Percentiles rank a stretch among this genome's conserved stretches.
These are phyloP conservation scores for Cephalotes varians DNA, from an alignment of 2,888 invertebrate genomes.

Conservation along the genomic window DNA sequence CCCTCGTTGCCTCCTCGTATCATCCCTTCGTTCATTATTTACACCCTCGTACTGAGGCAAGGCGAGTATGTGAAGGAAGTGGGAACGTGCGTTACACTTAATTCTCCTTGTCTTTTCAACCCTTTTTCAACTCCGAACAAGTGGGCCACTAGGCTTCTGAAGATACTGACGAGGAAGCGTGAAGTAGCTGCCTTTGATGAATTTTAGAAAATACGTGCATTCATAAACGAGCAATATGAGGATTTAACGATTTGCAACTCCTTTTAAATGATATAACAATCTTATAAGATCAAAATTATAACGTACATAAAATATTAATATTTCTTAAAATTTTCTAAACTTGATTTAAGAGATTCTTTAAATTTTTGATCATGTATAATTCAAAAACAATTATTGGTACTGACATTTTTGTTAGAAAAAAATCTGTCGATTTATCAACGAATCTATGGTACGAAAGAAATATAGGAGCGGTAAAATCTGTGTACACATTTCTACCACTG, in stretches of 20 bases:
- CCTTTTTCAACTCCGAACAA: conserved; percentile 74
- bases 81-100: conserved; percentile 69
- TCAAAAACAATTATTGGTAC: not conserved
- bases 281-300: not conserved
- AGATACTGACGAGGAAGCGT: conserved; percentile 55
- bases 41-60: conserved; percentile 76
- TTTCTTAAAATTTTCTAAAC: not conserved
- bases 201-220: conserved; percentile 63
- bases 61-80: conserved; percentile 70
- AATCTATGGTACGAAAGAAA: conserved; percentile 3
- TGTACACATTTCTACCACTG: not conserved
- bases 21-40: conserved; percentile 83
- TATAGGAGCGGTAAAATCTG: conserved; percentile 14
- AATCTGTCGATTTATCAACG: not conserved
- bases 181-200: conserved; percentile 59
- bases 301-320: not conserved
- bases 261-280: not conserved
- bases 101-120: conserved; percentile 77
- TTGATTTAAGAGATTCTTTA: not conserved
- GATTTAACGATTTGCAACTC: conserved; percentile 36
- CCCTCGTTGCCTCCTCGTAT: conserved; percentile 67
- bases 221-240: conserved; percentile 25
- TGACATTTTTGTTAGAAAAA: not conserved
- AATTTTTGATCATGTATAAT: not conserved
- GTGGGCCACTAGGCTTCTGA: conserved; percentile 82